Evolutionary conservation across 2,888 invertebrate genomes (phyloP), one percentile per base, ranked within the genome.

Genomic region (Priapulus caudatus): DNA sequence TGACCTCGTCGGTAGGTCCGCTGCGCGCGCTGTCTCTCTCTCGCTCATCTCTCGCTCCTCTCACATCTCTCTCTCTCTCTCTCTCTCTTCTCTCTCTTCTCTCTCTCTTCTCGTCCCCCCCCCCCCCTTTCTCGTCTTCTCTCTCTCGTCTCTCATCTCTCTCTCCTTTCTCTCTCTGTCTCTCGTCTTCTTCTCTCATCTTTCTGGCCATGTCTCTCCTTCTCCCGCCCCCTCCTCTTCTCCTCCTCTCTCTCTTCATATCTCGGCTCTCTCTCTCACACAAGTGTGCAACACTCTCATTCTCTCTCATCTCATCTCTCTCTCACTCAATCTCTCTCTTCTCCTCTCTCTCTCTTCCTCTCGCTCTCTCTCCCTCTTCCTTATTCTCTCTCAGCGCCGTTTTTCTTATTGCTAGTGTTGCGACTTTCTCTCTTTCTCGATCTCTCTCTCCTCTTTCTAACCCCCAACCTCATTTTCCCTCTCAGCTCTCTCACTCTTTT

Each of bases 361-460:
- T 33, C 33, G 10, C 33, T 33, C 33, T 33, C 33, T 33, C 33
- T 33, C 33, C n/a, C 33, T 33, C 33, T 33, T n/a, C n/a, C 33
- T 33, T n/a, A 10, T n/a, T 33, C 33, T 33, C 33, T 33, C 33
- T 33, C 33, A 10, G 10, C n/a, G 10, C n/a, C 33, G 10, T 33
- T 10, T 33, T n/a, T 33, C 33, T 33, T n/a, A 10, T n/a, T 33
- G 10, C 33, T 33, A 33, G 10, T n/a, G 10, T n/a, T 33, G 10
- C 33, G 10, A n/a, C 33, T 33, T 33, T 33, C 33, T 33, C 33
- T 33, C 33, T 33, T n/a, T 33, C 33, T 33, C 33, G 10, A 10
- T 33, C 33, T 33, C 33, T 33, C 33, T 33, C 33, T 33, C 33
- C n/a, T 33, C 33, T 33, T 10, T 33, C 33, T 33, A 10, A 10